These are phyloP conservation scores for Mesorhabditis sp. DNA, from an alignment of 2,888 invertebrate species.

Conservation along the genomic window DNA sequence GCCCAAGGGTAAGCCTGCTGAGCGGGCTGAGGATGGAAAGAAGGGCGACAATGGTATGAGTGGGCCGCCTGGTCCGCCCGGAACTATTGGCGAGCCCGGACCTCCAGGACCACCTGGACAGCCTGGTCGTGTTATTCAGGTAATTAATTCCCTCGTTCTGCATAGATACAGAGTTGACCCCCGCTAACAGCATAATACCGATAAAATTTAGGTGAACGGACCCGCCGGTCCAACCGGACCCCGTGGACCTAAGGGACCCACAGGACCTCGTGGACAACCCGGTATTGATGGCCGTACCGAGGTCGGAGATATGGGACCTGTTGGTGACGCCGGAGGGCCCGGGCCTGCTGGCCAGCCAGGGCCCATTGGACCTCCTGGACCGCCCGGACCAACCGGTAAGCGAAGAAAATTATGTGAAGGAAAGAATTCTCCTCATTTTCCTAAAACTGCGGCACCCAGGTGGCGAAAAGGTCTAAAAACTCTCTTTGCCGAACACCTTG, in stretches of 20 bases:
- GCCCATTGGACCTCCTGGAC: conserved; percentile 47
- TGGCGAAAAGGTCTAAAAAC: not conserved
- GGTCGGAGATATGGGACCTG: conserved; percentile 27
- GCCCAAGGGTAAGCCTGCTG: conserved; percentile 53
- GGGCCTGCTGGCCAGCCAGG: conserved; percentile 47
- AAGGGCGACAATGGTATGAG: conserved; percentile 40
- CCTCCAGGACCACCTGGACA: conserved; percentile 48
- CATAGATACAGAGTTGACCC: not conserved
- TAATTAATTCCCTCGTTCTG: conserved; percentile 15
- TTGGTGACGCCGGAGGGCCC: conserved; percentile 42
- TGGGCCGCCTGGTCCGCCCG: conserved; percentile 51
- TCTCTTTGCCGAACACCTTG: not conserved
- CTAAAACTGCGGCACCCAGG: not conserved
- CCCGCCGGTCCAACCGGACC: conserved; percentile 52
- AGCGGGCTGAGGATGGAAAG: conserved; percentile 46
- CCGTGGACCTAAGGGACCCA: conserved; percentile 47
- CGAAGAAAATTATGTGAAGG: not conserved
- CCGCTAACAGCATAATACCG: conserved; percentile 9
- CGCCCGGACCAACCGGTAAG: conserved; percentile 38
- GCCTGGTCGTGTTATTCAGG: conserved; percentile 46
- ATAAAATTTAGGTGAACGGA: conserved; percentile 21
- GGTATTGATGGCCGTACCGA: conserved; percentile 44
- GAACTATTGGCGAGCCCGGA: conserved; percentile 46
- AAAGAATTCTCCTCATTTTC: not conserved
- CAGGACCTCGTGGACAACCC: conserved; percentile 51